phyloP scores from a whole-genome alignment of 2,888 invertebrate species.

The Clivina fossor region DNA sequence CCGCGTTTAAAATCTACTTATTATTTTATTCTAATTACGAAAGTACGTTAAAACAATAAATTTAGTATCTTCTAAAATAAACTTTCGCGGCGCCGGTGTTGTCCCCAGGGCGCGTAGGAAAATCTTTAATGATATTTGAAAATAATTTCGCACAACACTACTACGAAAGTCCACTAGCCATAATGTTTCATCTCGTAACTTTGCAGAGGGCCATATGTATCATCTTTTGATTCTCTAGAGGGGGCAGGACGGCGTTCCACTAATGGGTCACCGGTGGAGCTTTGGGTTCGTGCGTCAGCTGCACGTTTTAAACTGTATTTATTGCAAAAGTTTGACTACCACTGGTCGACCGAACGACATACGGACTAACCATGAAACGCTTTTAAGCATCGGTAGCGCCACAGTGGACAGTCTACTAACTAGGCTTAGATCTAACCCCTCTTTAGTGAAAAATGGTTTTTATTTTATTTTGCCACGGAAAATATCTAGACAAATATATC shows the following conservation, averaged over 20 bases:
- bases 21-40: too few species aligned
- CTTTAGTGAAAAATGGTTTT: slow-evolving; percentile 39
- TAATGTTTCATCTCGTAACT: slow-evolving; percentile 9
- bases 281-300: slow-evolving; percentile 17
- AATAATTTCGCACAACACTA: too few species aligned
- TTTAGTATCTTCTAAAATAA: too few species aligned
- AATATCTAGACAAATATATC: too few species aligned
- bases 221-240: too few species aligned
- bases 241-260: not conserved
- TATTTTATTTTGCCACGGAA: slow-evolving; percentile 20
- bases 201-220: slow-evolving; percentile 8
- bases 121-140: too few species aligned
- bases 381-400: slow-evolving; percentile 50
- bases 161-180: not conserved
- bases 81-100: too few species aligned
- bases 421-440: too few species aligned
- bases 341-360: slow-evolving; percentile 18
- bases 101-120: too few species aligned
- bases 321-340: slow-evolving; percentile 29
- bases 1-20: too few species aligned
- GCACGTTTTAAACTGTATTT: slow-evolving; percentile 32
- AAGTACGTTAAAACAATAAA: too few species aligned
- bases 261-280: slow-evolving; percentile 15
- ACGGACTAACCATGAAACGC: slow-evolving; percentile 48
- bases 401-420: slow-evolving; percentile 23